Percentiles rank a stretch among this genome's conserved stretches.
phyloP scores from a whole-genome alignment of 23 tunicate genomes.

The Halocynthia aurantium region DNA sequence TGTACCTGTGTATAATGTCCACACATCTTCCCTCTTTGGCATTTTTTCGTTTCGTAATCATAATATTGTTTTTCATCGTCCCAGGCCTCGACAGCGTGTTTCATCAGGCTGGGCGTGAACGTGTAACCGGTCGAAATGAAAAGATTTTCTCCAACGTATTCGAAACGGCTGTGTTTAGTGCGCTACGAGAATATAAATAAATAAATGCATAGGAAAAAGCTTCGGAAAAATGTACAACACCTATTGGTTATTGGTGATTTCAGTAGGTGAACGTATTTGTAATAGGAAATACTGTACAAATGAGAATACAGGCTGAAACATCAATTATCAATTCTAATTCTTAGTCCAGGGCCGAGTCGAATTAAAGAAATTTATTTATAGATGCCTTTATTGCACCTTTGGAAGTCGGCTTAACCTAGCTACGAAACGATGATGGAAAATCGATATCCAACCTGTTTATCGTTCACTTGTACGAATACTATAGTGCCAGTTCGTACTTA shows the following conservation, averaged over 20 bases:
- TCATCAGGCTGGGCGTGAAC: slow-evolving; percentile 5
- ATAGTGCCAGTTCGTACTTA: background rate
- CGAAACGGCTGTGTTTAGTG: slow-evolving; percentile 21
- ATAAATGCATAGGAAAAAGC: background rate
- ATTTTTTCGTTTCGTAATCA: slow-evolving; percentile 23
- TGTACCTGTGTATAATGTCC: slow-evolving; percentile 77
- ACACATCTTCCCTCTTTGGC: slow-evolving; percentile 34
- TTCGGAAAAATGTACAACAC: too few relatives aligned
- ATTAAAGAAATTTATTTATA: too few relatives aligned
- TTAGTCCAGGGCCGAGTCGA: too few relatives aligned
- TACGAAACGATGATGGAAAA: too few relatives aligned
- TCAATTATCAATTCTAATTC: too few relatives aligned
- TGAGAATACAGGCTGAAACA: too few relatives aligned
- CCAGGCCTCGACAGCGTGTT: slow-evolving; percentile 50
- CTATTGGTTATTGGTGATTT: background rate
- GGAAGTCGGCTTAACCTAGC: too few relatives aligned
- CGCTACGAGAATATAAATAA: slow-evolving; percentile 4
- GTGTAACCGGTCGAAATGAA: slow-evolving; percentile 28
- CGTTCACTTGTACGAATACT: background rate
- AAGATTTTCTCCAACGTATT: slow-evolving; percentile 39
- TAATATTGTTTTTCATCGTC: slow-evolving; percentile 43
- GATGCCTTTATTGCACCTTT: too few relatives aligned
- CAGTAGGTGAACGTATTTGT: too few relatives aligned
- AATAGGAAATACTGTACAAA: too few relatives aligned
- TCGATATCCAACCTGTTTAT: too few relatives aligned